These are phyloP conservation scores for Myxocyprinus asiaticus DNA, from an alignment of 2,113 vertebrate species.

Conservation along the genomic window DNA sequence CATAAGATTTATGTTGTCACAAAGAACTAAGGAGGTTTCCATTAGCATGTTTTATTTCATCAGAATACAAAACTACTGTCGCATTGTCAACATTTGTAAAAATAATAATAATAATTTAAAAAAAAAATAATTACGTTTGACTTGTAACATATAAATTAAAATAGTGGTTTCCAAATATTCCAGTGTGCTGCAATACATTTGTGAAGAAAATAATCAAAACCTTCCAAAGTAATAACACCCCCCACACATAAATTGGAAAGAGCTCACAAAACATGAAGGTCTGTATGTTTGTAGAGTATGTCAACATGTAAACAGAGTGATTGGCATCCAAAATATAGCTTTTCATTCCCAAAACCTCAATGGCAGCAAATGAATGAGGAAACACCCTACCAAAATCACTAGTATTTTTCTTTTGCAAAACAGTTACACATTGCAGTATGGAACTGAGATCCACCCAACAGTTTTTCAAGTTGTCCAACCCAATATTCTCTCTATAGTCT, in stretches of 20 bases:
- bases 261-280: too few species aligned
- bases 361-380: slow-evolving; percentile 63
- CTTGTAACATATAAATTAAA: neutral
- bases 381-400: slow-evolving; percentile 61
- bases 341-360: slow-evolving; percentile 68
- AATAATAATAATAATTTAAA: too few species aligned
- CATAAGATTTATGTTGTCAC: too few species aligned
- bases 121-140: neutral
- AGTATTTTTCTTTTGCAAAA: slow-evolving; percentile 63
- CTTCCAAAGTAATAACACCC: neutral
- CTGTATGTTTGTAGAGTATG: slow-evolving; percentile 38
- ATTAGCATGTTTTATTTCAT: too few species aligned
- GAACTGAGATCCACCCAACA: slow-evolving; percentile 53
- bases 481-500: too few species aligned
- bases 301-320: slow-evolving; percentile 64
- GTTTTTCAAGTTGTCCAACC: slow-evolving; percentile 50
- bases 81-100: too few species aligned
- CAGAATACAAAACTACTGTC: too few species aligned
- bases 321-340: slow-evolving; percentile 65
- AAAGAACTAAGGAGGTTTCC: too few species aligned
- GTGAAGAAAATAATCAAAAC: neutral
- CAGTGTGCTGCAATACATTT: neutral
- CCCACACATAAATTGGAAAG: neutral
- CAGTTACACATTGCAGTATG: slow-evolving; percentile 60
- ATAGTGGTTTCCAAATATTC: neutral